These are phyloP conservation scores for Megalonaias nervosa DNA, from an alignment of 1,140 invertebrate species.

Conservation along the genomic window DNA sequence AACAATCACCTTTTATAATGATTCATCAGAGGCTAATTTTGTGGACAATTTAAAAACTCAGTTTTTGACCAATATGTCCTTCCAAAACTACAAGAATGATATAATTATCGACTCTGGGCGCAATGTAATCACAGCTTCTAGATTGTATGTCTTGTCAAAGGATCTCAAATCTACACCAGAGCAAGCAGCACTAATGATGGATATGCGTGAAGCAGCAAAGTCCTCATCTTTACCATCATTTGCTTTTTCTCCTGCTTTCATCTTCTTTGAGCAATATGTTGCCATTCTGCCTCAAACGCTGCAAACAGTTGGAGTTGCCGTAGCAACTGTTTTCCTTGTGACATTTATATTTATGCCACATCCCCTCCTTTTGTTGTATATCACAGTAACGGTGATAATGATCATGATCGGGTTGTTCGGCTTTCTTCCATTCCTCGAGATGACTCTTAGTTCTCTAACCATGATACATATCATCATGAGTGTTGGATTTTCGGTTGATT, in stretches of 20 bases:
- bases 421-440: conserved; percentile 96
- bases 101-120: conserved; percentile 86
- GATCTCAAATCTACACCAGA: conserved; percentile 43
- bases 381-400: conserved; percentile 95
- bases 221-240: conserved; percentile 45
- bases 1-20: conserved; percentile 10
- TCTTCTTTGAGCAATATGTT: conserved; percentile 82
- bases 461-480: conserved; percentile 99
- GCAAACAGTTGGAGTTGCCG: conserved; percentile 94
- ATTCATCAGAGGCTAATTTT: conserved; percentile 77
- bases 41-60: conserved; percentile 81
- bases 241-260: conserved; percentile 55
- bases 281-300: conserved; percentile 94
- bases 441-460: conserved; percentile 96
- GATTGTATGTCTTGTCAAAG: conserved; percentile 50
- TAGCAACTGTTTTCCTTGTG: conserved; percentile 94
- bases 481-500: conserved; percentile 98
- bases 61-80: conserved; percentile 71
- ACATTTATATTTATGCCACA: conserved; percentile 97
- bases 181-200: conserved; percentile 56
- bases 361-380: conserved; percentile 92
- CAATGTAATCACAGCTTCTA: conserved; percentile 81
- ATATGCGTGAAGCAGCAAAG: conserved; percentile 48
- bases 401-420: conserved; percentile 96
- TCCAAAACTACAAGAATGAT: conserved; percentile 79